Percentiles rank a stretch among this genome's conserved stretches.
These are phyloP conservation scores for Artibeus lituratus DNA, from an alignment of 2,797 vertebrate genomes.

Conservation along the genomic window DNA sequence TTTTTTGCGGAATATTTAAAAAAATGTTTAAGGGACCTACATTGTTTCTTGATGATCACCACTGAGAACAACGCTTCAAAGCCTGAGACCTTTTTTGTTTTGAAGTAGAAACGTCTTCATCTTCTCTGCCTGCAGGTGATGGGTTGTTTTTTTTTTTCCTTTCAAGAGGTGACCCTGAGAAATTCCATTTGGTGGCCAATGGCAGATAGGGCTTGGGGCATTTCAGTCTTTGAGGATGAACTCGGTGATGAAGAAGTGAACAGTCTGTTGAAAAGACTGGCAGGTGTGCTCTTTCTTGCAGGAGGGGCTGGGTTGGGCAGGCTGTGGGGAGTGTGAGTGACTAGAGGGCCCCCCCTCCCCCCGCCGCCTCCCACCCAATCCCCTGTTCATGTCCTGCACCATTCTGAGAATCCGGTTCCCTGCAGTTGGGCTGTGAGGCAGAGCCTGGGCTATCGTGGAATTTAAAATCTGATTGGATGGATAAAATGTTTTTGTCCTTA, in stretches of 20 bases:
- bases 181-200: neutral
- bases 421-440: rapidly evolving
- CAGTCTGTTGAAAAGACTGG: neutral
- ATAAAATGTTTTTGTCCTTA: neutral
- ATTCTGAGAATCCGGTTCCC: neutral
- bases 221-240: neutral
- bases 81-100: neutral
- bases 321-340: neutral
- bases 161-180: neutral
- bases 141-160: neutral
- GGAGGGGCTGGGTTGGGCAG: neutral
- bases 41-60: neutral
- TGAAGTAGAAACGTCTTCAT: neutral
- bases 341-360: neutral
- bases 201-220: neutral
- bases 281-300: neutral
- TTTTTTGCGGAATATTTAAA: neutral
- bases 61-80: neutral
- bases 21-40: neutral
- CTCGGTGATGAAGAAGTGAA: neutral
- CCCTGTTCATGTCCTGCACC: neutral
- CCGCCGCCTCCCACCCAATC: neutral
- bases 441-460: neutral
- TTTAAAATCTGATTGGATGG: neutral
- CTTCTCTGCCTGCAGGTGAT: neutral